Percentiles rank a stretch among this genome's conserved stretches.
phyloP scores from a whole-genome alignment of 2,888 invertebrate genomes.

The Drosophila colorata region DNA sequence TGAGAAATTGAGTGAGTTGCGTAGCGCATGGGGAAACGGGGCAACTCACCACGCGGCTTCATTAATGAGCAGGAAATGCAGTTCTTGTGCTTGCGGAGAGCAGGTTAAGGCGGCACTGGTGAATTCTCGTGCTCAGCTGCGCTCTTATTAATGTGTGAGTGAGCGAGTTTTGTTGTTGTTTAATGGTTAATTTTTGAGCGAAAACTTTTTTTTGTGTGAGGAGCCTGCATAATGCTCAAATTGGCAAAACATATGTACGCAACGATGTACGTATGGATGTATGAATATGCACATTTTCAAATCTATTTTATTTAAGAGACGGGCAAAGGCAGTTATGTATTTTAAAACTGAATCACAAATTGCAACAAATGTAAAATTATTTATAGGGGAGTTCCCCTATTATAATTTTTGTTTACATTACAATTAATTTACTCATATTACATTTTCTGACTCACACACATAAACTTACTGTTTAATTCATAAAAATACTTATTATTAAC shows the following conservation, averaged over 20 bases:
- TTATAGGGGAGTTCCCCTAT: neutral
- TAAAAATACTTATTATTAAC: no score
- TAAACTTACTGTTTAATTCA: no score
- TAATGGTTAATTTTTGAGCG: constrained; percentile 57
- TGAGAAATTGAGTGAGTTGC: constrained; percentile 15
- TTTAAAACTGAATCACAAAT: neutral
- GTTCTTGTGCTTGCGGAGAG: constrained; percentile 55
- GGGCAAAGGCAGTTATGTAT: constrained; percentile 9
- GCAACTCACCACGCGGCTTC: constrained; percentile 63
- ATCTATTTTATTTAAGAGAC: constrained; percentile 9
- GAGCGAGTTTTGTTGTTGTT: constrained; percentile 45
- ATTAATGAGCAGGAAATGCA: constrained; percentile 79
- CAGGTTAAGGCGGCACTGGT: constrained; percentile 46
- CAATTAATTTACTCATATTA: neutral
- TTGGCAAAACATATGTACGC: neutral
- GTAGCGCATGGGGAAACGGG: constrained; percentile 43
- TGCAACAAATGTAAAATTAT: neutral
- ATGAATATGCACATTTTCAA: neutral
- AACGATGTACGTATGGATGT: neutral
- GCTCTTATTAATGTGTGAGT: constrained; percentile 43
- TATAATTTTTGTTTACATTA: neutral
- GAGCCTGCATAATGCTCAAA: constrained; percentile 20
- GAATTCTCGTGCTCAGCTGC: constrained; percentile 40
- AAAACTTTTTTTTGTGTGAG: constrained; percentile 20
- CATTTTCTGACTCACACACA: no score